Conservation (phyloP, 1,140 invertebrate genomes). For the Hylaeus volcanicus region DNA sequence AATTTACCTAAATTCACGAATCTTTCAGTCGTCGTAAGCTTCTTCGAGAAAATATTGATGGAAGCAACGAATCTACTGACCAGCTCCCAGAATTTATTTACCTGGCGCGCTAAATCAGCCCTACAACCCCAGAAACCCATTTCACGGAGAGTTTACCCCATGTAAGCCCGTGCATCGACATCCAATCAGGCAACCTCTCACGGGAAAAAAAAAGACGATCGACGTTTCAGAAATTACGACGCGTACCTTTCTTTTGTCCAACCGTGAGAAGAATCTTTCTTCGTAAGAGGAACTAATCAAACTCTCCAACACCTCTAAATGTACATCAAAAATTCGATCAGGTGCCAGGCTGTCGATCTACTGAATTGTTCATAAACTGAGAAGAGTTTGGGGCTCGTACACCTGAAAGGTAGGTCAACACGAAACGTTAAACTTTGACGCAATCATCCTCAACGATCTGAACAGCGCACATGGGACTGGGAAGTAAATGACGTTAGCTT, state of each 20-base stretch:
- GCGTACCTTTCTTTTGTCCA: neutral
- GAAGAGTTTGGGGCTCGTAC: no score
- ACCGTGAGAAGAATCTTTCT: neutral
- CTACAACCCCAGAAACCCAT: conserved; percentile 3
- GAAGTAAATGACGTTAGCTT: no score
- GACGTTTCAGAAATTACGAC: neutral
- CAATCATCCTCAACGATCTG: no score
- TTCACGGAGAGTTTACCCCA: neutral
- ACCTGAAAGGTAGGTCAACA: no score
- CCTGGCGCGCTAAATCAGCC: neutral
- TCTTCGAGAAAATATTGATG: neutral
- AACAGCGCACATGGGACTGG: no score
- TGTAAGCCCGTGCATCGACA: neutral
- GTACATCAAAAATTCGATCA: no score
- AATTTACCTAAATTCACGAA: neutral
- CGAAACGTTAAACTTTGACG: no score
- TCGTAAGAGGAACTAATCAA: neutral
- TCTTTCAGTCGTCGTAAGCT: neutral
- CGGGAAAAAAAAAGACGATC: conserved; percentile 10
- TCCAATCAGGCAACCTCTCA: conserved; percentile 14
- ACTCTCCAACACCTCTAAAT: neutral
- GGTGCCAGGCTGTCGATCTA: no score
- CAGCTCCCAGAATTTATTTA: conserved; percentile 11
- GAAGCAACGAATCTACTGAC: neutral
- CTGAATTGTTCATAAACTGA: no score